These are phyloP conservation scores for Heliconius ismenius DNA, from an alignment of 2,888 invertebrate genomes.

Conservation along the genomic window DNA sequence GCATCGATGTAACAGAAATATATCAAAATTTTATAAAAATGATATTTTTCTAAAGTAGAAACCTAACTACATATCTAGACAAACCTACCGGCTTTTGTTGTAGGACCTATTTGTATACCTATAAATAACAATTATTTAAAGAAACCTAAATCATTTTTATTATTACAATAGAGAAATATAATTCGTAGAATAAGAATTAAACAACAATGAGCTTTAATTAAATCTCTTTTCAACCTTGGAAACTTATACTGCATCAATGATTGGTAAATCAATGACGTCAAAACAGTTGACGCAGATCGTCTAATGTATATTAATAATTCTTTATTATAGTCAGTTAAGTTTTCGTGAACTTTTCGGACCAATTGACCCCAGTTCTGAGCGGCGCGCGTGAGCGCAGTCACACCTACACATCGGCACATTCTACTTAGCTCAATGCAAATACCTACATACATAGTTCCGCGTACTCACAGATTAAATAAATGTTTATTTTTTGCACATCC, in stretches of 20 bases:
- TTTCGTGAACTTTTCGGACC: slow-evolving; percentile 66
- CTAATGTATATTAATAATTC: slow-evolving; percentile 60
- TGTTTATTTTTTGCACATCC: not conserved
- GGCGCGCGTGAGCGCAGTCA: slow-evolving; percentile 60
- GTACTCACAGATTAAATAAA: slow-evolving; percentile 1
- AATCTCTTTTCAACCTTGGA: slow-evolving; percentile 43
- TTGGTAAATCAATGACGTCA: slow-evolving; percentile 60
- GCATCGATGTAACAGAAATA: no score
- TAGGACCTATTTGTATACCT: no score
- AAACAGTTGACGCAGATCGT: slow-evolving; percentile 68
- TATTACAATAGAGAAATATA: not conserved
- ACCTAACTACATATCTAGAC: no score
- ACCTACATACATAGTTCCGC: not conserved
- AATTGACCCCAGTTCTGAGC: slow-evolving; percentile 69
- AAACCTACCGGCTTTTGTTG: no score
- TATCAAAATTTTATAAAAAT: no score
- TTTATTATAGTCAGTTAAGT: slow-evolving; percentile 70
- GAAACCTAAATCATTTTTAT: not conserved
- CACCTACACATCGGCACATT: slow-evolving; percentile 48
- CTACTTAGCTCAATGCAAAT: not conserved
- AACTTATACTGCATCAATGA: slow-evolving; percentile 46
- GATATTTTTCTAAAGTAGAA: no score
- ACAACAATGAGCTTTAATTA: slow-evolving; percentile 25
- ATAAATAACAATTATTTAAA: not conserved
- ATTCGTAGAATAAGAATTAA: not conserved